Base-by-base conservation (phyloP, 1,140 invertebrate genomes). In the Macrobrachium rosenbergii region DNA sequence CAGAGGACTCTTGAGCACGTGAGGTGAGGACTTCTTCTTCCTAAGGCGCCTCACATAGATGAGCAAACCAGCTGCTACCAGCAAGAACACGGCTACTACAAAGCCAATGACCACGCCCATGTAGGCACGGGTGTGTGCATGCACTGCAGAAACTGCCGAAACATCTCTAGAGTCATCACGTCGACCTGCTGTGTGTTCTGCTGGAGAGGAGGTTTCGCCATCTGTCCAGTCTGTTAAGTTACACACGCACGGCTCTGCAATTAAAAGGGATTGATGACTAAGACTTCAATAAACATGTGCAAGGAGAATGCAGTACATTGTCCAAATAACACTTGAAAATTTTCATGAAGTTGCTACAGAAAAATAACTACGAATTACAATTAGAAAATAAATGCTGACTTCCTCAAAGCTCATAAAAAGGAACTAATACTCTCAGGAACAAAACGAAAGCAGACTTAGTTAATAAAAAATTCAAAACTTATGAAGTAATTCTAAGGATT, bases 61-160 rank as follows among this genome's bases (percentile, higher is more conserved):
- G 14, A 94, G 82, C 23, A 88, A 76, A 21, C 87, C 95, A 90
- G 94, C 94, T 6, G 94, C 94, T n/a, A 95, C 91, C 2, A 96
- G 92, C 0, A 96, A 92, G 0, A 95, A 94, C 2, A 95, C 93
- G 37, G 93, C 92, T 81, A 96, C 96, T 67, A 97, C 91, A 0
- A 95, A 94, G 0, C 96, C 96, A 79, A 96, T 96, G 37, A 96
- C 95, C 60, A 97, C 93, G 0, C 96, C 96, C 58, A 97, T 95
- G 90, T 96, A 96, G 0, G 95, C 94, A 91, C 94, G 93, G 43
- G 87, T 88, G 77, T 88, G 87, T 63, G 82, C 75, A 52, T 88
- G 81, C 64, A 88, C 87, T 21, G 87, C 87, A 16, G 87, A 88
- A 17, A 88, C 82, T 11, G 87, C 69, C 6, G 87, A 88, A n/a